A percentile compares a stretch with the other conserved stretches of the same genome.
Conservation (phyloP, 2,888 invertebrate genomes). For the Mylabris sibirica region DNA sequence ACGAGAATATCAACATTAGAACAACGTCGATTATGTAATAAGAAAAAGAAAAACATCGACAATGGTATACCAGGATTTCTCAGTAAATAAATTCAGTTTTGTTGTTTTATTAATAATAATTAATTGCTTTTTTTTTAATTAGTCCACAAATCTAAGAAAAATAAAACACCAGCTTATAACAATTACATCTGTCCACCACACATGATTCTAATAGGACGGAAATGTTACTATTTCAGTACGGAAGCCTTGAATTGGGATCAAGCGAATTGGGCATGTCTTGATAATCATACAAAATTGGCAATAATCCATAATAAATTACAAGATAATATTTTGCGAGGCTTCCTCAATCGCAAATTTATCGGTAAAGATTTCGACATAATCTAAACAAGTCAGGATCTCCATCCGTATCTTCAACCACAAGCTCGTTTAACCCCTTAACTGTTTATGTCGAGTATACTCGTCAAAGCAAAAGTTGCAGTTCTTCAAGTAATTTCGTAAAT, state of each 20-base stretch:
- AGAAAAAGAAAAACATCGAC: not conserved
- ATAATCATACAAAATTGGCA: conserved; percentile 48
- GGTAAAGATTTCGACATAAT: conserved; percentile 36
- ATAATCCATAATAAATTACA: conserved; percentile 46
- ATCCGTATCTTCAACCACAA: not conserved
- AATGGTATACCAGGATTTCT: conserved; percentile 22
- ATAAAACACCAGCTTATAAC: conserved; percentile 22
- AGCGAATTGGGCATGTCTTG: conserved; percentile 51
- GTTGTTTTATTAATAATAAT: not conserved
- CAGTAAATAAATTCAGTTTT: conserved; percentile 15
- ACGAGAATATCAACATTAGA: not conserved
- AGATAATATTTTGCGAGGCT: conserved; percentile 47
- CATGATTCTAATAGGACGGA: conserved; percentile 49
- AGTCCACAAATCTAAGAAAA: conserved; percentile 23
- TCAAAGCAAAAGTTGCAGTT: no score
- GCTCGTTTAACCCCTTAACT: no score
- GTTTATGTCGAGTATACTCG: no score
- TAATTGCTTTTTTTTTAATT: conserved; percentile 8
- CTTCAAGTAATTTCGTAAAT: no score
- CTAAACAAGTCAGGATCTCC: not conserved
- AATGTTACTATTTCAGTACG: conserved; percentile 53
- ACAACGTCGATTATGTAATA: conserved; percentile 13
- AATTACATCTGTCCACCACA: conserved; percentile 47
- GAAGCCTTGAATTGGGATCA: conserved; percentile 48
- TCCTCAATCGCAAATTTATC: conserved; percentile 47